Base-by-base conservation (phyloP, 2,113 vertebrate species). In the Sturnira hondurensis region DNA sequence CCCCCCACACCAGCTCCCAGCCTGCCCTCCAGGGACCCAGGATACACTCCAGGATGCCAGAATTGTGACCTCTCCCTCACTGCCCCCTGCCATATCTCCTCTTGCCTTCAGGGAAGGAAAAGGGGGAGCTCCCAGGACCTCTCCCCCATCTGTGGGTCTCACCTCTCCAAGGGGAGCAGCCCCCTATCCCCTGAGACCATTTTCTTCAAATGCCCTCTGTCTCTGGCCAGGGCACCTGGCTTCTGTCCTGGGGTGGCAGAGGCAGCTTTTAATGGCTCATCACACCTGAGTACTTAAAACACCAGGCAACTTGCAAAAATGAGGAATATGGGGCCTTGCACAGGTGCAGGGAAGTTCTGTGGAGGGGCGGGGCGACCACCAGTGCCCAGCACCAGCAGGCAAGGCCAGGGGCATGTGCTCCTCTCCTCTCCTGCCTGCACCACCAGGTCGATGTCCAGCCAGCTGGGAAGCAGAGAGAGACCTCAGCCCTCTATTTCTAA, bases 251-350 rank as follows among this genome's bases (percentile, higher is more conserved):
- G 22, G 19, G 16, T 50, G 8, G 52, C 54, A 89, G 50, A 90
- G 50, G 76, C 73, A 74, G 41, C 45, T 89, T 89, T 31, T 73
- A 94, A 65, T 38, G 43, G 71, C 16, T 58, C 61, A 24, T 65
- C 19, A 43, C 16, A 47, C 31, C 8, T 22, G 47, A 76, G 7
- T 56, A 24, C 33, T 76, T 77, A 83, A 87, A 86, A n/a, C 17
- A n/a, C 54, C 1, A 2, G n/a, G 45, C 22, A 52, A 22, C 76
- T 95, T 78, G 92, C n/a, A 74, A 73, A 89, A 70, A 31, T 22
- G 41, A 58, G 63, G 36, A 84, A 22, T 3, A 3, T 6, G 13
- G 17, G 31, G 41, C 36, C n/a, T 77, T 74, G 45, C 14, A 10
- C 14, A 11, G 80, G 74, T 86, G 50, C 36, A 16, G 36, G 38